These are phyloP conservation scores for Spheniscus mendiculus DNA, from an alignment of 2,113 vertebrate species.

Conservation along the genomic window DNA sequence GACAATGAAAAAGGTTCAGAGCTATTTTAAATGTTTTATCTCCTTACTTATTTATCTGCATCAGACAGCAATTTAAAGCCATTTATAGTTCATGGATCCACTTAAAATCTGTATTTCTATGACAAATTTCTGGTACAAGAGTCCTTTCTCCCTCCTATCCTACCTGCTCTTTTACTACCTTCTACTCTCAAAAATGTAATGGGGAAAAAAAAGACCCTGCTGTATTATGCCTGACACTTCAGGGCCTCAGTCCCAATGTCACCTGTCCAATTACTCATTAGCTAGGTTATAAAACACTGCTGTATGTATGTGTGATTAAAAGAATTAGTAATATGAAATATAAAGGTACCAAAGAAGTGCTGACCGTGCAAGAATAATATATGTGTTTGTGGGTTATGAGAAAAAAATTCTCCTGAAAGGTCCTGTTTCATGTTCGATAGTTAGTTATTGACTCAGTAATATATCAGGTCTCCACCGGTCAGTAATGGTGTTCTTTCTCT, in stretches of 20 bases:
- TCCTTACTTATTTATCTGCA: not conserved
- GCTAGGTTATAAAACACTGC: slow-evolving; percentile 46
- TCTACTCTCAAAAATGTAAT: not conserved
- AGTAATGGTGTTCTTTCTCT: slow-evolving; percentile 67
- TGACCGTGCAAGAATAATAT: slow-evolving; percentile 67
- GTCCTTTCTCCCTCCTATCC: not conserved
- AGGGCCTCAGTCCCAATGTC: slow-evolving; percentile 33
- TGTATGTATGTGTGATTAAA: slow-evolving; percentile 51
- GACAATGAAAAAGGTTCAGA: not conserved
- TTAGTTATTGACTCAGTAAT: slow-evolving; percentile 64
- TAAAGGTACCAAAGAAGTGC: slow-evolving; percentile 55
- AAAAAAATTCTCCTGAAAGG: slow-evolving; percentile 60
- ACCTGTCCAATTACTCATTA: slow-evolving; percentile 59
- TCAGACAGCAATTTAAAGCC: not conserved
- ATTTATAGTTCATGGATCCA: not conserved
- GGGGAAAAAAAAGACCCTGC: not conserved
- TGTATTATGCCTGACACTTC: slow-evolving; percentile 13
- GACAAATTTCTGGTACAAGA: not conserved
- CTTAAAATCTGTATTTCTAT: not conserved
- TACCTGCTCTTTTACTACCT: not conserved
- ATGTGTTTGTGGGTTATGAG: slow-evolving; percentile 50
- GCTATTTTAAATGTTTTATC: not conserved
- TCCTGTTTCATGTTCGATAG: slow-evolving; percentile 67
- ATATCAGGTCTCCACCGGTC: slow-evolving; percentile 59
- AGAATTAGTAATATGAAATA: slow-evolving; percentile 70